Base-by-base conservation (phyloP, 2,113 vertebrate genomes). In the Gobio gobio region DNA sequence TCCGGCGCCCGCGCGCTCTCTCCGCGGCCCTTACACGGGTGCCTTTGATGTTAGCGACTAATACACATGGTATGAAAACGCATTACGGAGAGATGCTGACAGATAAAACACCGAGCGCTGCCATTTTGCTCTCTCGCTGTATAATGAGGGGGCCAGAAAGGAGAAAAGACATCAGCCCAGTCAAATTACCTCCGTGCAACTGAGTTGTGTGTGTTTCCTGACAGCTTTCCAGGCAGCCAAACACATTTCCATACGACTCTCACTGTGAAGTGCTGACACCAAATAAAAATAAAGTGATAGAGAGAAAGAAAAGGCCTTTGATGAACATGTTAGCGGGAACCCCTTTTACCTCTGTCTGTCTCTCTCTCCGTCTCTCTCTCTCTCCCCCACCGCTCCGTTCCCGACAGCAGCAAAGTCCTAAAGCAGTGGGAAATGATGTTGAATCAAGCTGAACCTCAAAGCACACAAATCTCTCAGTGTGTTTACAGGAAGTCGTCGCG, bases 21-120 rank as follows among this genome's bases (percentile, higher is more conserved):
- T 63, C 47, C 29, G n/a, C 24, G 78, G 86, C 86, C 63, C 80
- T 61, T 66, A 83, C 85, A 87, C 83, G 85, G 51, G 74, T 26
- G 54, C 85, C 89, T 91, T 91, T 91, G 91, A 91, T 88, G 90
- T 87, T 70, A 40, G 84, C 87, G 81, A 89, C 85, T 80, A 78
- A 88, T 86, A 90, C 86, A 81, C 85, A 82, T 61, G 86, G 80
- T 86, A 91, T 88, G 79, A 88, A 88, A 85, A 83, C 49, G 76
- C 86, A 87, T 74, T 82, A 63, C 83, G 89, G 83, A 87, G 88
- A 78, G 70, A 76, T 88, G 83, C 84, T 90, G 91, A 90, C 91
- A 91, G 90, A 90, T 91, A 84, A 91, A 90, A 90, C 86, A 83
- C 66, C 5, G 78, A 76, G 73, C 36, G 82, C 83, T 83, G 84